Base-by-base conservation (phyloP, 1,140 invertebrate genomes). In the Dendrolimus punctatus region DNA sequence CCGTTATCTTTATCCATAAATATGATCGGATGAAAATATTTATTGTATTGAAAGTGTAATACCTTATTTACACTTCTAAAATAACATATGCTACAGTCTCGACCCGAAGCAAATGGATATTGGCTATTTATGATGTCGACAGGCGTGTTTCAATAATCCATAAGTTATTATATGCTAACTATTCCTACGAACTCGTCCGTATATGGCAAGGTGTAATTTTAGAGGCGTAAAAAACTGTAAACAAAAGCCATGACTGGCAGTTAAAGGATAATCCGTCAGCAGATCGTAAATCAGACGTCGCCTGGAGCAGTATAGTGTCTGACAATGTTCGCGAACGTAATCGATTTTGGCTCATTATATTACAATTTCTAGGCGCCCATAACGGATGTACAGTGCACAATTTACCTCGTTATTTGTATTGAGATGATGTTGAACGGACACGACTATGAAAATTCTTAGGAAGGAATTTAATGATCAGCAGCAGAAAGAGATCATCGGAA, bases 381-480 rank as follows among this genome's bases (percentile, higher is more conserved):
- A 71, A 76, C 64, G 64, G 71, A 71, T 64, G 69, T 73, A 73
- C 63, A 62, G 66, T 55, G 66, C 56, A 75, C 72, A 78, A 82
- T 80, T 80, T 79, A 69, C 70, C 66, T 61, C 66, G 66, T 66
- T 70, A 74, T 76, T 79, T 77, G 70, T 73, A 76, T 76, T 63
- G 63, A 65, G 70, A 73, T 69, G 62, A 64, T 62, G 51, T 62
- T 64, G 62, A 58, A 65, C 54, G 58, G 61, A 66, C 65, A 68
- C 55, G 69, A 66, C 78, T 73, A 78, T 66, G 79, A 64, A 76
- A 70, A 69, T 48, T 48, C 8, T 48, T 7, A 5, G 36, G 46
- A 38, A 38, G 46, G 23, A 23, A 23, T 23, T 3, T 23, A 23
- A 23, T 23, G 23, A 23, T 23, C 23, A 3, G 23, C 23, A 23